Evolutionary conservation across 2,797 vertebrate genomes (phyloP), one percentile per base, ranked within the genome.

Genomic region (Melanotaenia parkinsoni): DNA sequence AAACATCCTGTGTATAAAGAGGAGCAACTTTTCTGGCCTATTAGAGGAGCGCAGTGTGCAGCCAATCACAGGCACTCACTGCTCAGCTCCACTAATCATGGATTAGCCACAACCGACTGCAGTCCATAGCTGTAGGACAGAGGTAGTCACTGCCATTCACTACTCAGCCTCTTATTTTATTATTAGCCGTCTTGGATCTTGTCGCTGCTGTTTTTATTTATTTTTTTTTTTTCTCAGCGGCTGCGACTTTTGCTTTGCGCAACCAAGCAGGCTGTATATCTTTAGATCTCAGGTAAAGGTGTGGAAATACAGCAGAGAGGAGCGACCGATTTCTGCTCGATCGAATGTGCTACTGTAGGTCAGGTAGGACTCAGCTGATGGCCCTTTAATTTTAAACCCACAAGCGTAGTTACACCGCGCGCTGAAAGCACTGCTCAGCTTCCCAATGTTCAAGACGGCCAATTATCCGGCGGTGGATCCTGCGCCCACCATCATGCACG

Each of bases 391-490:
- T 73, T 80, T 47, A 63, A 84, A 80, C 33, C 80, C 66, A 62
- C 81, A 24, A 67, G 43, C 79, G 62, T 72, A 86, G 89, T 91
- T 80, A 58, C 78, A 64, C 63, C 61, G 80, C 74, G 84, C 87
- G 35, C 85, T 3, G 62, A 76, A 20, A 82, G 80, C 71, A 58
- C 84, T 32, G 72, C 87, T 86, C 81, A n/a, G 33, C 35, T 63
- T 76, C 71, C 74, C 71, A 58, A 93, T 91, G 88, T 94, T 91
- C 76, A 91, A 82, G 90, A 92, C 92, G 51, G 92, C 67, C 70
- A 87, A 92, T 81, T 93, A 90, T 79, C 94, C 94, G 87, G 93
- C 96, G 94, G 96, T 96, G 91, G 95, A 95, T 50, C 94, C 94
- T 58, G 87, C 91, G 72, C 95, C 93, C 86, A 76, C 93, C 88